These are phyloP conservation scores for Heliconius hermathena DNA, from an alignment of 1,140 invertebrate genomes.

Conservation along the genomic window DNA sequence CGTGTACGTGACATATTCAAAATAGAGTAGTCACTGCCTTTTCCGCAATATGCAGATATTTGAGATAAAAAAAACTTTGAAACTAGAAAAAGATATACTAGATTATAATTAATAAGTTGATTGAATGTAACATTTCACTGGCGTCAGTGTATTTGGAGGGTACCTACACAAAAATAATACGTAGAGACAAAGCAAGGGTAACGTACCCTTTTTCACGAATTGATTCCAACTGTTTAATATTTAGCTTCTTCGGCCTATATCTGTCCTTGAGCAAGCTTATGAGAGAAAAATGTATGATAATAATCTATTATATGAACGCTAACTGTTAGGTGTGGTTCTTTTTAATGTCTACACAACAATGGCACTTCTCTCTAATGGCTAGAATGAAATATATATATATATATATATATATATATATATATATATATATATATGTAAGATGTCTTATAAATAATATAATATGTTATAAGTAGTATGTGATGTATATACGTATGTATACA, in stretches of 20 bases:
- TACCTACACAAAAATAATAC: constrained; percentile 49
- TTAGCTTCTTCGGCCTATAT: constrained; percentile 89
- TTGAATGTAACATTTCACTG: constrained; percentile 26
- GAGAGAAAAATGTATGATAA: constrained; percentile 79
- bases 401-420: too few species aligned
- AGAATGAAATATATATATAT: too few species aligned
- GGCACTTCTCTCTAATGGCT: not conserved
- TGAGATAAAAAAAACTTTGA: not conserved
- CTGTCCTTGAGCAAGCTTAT: constrained; percentile 89
- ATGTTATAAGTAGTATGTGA: too few species aligned
- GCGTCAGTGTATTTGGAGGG: constrained; percentile 45
- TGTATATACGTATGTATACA: too few species aligned
- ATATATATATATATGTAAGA: too few species aligned
- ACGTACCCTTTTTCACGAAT: constrained; percentile 93
- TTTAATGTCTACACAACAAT: not conserved
- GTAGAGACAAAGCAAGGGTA: constrained; percentile 60
- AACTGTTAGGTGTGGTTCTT: not conserved
- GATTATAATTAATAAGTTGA: too few species aligned
- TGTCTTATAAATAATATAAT: too few species aligned
- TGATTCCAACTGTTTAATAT: constrained; percentile 92
- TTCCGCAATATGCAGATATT: too few species aligned
- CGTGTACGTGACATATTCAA: too few species aligned
- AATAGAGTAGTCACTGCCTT: too few species aligned
- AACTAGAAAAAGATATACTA: too few species aligned
- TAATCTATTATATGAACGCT: constrained; percentile 20